Percentiles rank a stretch among this genome's conserved stretches.
These are phyloP conservation scores for Rhizoglyphus robini DNA, from an alignment of 1,140 invertebrate species.

Conservation along the genomic window DNA sequence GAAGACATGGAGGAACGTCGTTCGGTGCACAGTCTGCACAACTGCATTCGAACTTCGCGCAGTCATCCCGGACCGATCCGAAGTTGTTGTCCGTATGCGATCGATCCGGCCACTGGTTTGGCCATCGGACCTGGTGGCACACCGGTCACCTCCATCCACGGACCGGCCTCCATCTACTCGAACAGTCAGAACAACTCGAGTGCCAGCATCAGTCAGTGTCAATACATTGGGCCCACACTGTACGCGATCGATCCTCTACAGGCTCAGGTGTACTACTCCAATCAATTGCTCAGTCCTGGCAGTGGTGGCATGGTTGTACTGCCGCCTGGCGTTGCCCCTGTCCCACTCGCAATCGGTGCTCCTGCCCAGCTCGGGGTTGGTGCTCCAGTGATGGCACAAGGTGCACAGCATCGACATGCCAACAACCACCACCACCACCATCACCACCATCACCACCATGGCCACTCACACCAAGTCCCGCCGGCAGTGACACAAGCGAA, in stretches of 20 bases:
- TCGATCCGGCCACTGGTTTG: neutral
- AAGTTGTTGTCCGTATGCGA: slow-evolving; percentile 18
- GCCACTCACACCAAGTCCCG: neutral
- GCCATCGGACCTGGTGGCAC: neutral
- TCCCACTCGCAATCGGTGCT: neutral
- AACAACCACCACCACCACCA: neutral
- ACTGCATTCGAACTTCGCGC: slow-evolving; percentile 62
- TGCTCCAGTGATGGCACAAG: too few species aligned
- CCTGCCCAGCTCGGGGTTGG: too few species aligned
- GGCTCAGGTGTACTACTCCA: neutral
- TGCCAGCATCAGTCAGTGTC: neutral
- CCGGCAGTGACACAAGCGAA: too few species aligned
- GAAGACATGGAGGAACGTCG: slow-evolving; percentile 98
- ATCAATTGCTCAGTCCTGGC: neutral
- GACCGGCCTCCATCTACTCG: neutral
- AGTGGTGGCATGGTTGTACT: neutral
- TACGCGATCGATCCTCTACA: neutral
- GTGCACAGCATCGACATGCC: neutral
- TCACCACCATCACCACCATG: neutral
- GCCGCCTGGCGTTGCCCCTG: neutral
- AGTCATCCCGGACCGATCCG: slow-evolving; percentile 59
- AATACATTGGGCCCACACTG: neutral
- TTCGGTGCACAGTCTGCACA: slow-evolving; percentile 92
- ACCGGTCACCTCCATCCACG: neutral
- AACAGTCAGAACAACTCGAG: neutral